These are phyloP conservation scores for Callorhinus ursinus DNA, from an alignment of 2,113 vertebrate genomes.

Conservation along the genomic window DNA sequence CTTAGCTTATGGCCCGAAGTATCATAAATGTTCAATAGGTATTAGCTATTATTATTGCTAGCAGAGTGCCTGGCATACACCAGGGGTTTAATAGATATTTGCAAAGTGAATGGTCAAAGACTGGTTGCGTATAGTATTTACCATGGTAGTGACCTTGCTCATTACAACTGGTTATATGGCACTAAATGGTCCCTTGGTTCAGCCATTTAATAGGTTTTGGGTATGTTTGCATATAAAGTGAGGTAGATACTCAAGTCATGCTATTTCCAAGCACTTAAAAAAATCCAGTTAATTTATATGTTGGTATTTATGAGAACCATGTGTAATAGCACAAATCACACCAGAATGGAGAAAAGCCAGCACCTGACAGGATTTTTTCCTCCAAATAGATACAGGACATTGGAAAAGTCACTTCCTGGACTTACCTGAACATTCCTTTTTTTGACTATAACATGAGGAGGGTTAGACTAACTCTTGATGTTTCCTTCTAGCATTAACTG, in stretches of 20 bases:
- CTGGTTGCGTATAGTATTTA: background rate
- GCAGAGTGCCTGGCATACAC: background rate
- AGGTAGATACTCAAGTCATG: background rate
- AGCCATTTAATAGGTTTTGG: background rate
- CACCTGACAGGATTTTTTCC: background rate
- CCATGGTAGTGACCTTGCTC: background rate
- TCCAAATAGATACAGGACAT: background rate
- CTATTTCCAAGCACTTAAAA: background rate
- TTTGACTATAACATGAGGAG: background rate
- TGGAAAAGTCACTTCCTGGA: background rate
- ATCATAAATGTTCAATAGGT: background rate
- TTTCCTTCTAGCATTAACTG: background rate
- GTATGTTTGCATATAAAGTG: background rate
- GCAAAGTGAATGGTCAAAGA: slow-evolving; percentile 19
- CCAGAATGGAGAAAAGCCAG: background rate
- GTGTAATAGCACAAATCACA: background rate
- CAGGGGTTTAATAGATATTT: background rate
- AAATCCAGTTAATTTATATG: background rate
- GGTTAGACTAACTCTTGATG: background rate
- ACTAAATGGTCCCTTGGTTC: background rate
- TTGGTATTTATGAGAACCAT: background rate
- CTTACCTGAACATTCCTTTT: background rate
- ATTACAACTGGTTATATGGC: background rate
- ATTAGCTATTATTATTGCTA: background rate
- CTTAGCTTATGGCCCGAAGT: background rate